A percentile compares a stretch with the other conserved stretches of the same genome.
phyloP scores from a whole-genome alignment of 2,888 invertebrate species.

The Seira musarum region DNA sequence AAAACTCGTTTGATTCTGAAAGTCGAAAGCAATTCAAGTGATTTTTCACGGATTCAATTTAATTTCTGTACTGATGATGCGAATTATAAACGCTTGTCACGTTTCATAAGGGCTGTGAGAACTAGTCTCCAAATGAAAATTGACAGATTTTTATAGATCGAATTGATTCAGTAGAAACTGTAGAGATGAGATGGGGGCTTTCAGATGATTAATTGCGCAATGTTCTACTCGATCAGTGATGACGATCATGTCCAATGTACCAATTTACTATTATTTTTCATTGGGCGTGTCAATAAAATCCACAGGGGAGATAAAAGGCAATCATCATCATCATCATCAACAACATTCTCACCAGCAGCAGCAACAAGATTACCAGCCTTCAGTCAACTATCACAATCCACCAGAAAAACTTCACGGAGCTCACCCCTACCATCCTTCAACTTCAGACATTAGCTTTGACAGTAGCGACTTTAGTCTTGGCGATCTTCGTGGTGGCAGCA shows the following conservation, averaged over 20 bases:
- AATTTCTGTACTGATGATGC: too few relatives aligned
- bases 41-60: too few relatives aligned
- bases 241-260: conserved; percentile 25
- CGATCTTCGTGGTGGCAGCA: conserved; percentile 33
- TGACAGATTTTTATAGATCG: conserved; percentile 28
- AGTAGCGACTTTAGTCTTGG: conserved; percentile 24
- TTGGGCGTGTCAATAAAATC: conserved; percentile 46
- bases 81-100: too few relatives aligned
- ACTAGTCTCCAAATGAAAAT: conserved; percentile 26
- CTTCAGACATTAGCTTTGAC: conserved; percentile 36
- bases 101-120: too few relatives aligned
- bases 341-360: conserved; percentile 16
- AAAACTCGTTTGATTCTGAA: too few relatives aligned
- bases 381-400: conserved; percentile 26
- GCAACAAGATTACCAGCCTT: too few relatives aligned
- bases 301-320: conserved; percentile 36
- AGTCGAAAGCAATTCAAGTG: too few relatives aligned
- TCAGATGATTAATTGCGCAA: too few relatives aligned
- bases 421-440: conserved; percentile 11
- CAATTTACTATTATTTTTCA: conserved; percentile 15
- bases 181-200: conserved; percentile 16
- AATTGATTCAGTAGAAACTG: background rate
- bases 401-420: conserved; percentile 23
- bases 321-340: conserved; percentile 21
- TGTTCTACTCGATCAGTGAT: too few relatives aligned